phyloP scores from a whole-genome alignment of 2,888 invertebrate genomes.

The Auanema sp. region DNA sequence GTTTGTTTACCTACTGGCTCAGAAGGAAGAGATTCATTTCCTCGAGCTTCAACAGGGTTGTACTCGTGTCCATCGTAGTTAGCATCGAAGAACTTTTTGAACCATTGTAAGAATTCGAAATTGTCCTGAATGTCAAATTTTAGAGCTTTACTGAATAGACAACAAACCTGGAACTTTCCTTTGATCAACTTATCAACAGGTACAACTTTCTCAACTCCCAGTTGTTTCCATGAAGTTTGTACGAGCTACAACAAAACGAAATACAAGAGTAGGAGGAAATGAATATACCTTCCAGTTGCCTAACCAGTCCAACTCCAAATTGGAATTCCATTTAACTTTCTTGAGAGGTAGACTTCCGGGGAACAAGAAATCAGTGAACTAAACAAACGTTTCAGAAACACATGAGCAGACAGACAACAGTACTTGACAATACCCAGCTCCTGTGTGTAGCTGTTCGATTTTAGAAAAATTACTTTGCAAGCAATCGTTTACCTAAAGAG shows the following conservation, averaged over 20 bases:
- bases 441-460: conserved; percentile 97
- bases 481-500: conserved; percentile 97
- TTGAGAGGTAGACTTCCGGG: conserved; percentile 69
- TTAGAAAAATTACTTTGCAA: conserved; percentile 84
- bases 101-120: conserved; percentile 99
- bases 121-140: conserved; percentile 74
- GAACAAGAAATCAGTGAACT: conserved; percentile 99
- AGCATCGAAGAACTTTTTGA: conserved; percentile 99
- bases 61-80: conserved; percentile 98
- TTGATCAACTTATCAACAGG: conserved; percentile 98
- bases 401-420: conserved; percentile 10
- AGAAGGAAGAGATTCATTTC: conserved; percentile 37
- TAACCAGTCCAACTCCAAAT: conserved; percentile 98
- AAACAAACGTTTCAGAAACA: conserved; percentile 64
- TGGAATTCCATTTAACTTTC: conserved; percentile 85
- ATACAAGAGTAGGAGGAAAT: not conserved
- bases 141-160: not conserved
- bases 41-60: conserved; percentile 85
- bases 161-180: conserved; percentile 84
- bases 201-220: conserved; percentile 97
- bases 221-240: conserved; percentile 93
- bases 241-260: conserved; percentile 70
- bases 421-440: conserved; percentile 86
- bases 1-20: conserved; percentile 20
- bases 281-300: conserved; percentile 84